Base-by-base conservation (phyloP, 2,888 invertebrate species). In the Fragum fragum region DNA sequence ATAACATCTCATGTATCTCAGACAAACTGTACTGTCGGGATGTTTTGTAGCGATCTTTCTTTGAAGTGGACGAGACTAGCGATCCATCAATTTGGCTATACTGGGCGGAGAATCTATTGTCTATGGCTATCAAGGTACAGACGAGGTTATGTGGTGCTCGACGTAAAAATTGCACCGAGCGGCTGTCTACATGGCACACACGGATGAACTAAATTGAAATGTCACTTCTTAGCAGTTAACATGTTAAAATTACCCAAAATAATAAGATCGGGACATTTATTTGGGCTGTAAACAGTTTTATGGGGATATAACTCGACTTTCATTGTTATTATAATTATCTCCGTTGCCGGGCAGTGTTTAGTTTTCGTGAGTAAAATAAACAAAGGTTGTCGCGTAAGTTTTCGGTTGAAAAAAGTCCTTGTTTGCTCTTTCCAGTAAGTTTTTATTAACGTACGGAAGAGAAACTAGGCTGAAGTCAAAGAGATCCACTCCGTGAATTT, bases 211-310 rank as follows among this genome's bases (percentile, higher is more conserved):
- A 66, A 66, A 21, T 66, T 66, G 66, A 66, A 66, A 23, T 26
- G 66, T 66, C 66, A 66, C 23, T 23, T 66, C 36, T 18, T 18
- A 32, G 66, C 66, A 21, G 66, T n/a, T 66, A 66, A 39, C 66
- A 66, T 42, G 66, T 66, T 66, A 42, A 66, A 66, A 21, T 21
- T 42, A 66, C 66, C 66, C n/a, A 42, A 66, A 66, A 66, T 66
- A 66, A 66, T 32, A 42, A 21, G 21, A 6, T 21, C 39, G n/a
- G 32, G 66, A 66, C 66, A n/a, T 66, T 66, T 42, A 66, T 18
- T 66, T 21, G 42, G 42, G 21, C 18, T 66, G 39, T 36, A 66
- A 66, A 9, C 66, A 11, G 23, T 21, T 66, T 66, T n/a, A 66
- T 66, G 29, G 39, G 23, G 42, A 66, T 42, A 11, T 23, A 21